Conservation (phyloP, 2,888 invertebrate genomes). For the Synergus umbraculus region DNA sequence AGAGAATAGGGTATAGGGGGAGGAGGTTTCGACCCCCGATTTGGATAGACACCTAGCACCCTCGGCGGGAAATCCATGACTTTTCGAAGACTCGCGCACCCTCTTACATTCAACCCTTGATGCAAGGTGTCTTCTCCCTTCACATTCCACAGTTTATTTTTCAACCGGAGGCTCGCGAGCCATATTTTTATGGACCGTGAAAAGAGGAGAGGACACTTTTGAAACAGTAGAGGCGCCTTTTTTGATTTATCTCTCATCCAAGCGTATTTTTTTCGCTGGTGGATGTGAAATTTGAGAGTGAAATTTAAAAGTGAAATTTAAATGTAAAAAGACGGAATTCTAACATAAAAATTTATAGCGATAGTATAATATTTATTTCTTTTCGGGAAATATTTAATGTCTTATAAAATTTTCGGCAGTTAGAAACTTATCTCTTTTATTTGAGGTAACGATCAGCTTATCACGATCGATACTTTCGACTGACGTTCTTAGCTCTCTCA, state of each 20-base stretch:
- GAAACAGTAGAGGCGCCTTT: neutral
- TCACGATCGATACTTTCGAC: constrained; percentile 71
- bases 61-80: constrained; percentile 71
- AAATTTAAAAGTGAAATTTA: no score
- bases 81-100: constrained; percentile 66
- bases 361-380: neutral
- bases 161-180: constrained; percentile 5
- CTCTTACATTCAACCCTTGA: constrained; percentile 62
- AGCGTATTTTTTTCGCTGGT: neutral
- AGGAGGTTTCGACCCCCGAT: constrained; percentile 67
- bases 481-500: constrained; percentile 58
- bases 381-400: neutral
- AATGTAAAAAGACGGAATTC: no score
- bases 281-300: no score
- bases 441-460: constrained; percentile 62
- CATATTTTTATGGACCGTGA: constrained; percentile 32
- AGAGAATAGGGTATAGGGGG: constrained; percentile 1
- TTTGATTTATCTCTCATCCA: neutral
- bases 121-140: constrained; percentile 65
- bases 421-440: constrained; percentile 53
- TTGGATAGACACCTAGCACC: constrained; percentile 70
- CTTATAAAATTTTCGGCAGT: constrained; percentile 29
- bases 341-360: no score
- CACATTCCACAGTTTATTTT: constrained; percentile 43
- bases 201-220: neutral